Percentiles rank a stretch among this genome's conserved stretches.
phyloP scores from a whole-genome alignment of 2,888 invertebrate species.

The Diadegma fenestrale region DNA sequence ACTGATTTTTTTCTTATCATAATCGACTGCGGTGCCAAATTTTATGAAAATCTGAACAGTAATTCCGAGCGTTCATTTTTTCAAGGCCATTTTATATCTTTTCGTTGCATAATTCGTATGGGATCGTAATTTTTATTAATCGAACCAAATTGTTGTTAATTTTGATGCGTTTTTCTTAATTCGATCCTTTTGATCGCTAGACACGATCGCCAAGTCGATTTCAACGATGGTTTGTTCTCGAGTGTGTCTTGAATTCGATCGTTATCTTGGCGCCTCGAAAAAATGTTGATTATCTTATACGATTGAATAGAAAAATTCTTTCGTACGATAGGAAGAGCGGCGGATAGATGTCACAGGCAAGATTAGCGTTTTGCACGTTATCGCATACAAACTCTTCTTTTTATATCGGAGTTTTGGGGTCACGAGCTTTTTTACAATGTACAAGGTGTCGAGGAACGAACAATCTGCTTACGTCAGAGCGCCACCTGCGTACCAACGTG shows the following conservation, averaged over 20 bases:
- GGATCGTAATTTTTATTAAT: not conserved
- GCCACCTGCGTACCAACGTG: conserved; percentile 74
- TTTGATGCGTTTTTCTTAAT: not conserved
- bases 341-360: not conserved
- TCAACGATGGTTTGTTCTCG: not conserved
- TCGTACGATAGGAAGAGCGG: not conserved
- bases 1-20: too few species aligned
- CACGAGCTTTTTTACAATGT: conserved; percentile 25
- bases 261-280: conserved; percentile 12
- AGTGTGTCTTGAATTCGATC: not conserved
- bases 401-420: conserved; percentile 44
- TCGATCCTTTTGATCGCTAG: not conserved
- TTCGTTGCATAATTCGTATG: not conserved
- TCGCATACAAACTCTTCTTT: conserved; percentile 49
- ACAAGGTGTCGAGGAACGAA: conserved; percentile 62
- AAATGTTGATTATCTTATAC: conserved; percentile 6
- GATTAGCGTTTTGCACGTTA: conserved; percentile 21
- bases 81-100: not conserved
- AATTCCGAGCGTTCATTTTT: too few species aligned
- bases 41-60: too few species aligned
- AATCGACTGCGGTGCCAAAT: too few species aligned
- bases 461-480: conserved; percentile 76
- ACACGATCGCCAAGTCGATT: not conserved
- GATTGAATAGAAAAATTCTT: not conserved
- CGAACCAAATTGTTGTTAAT: not conserved